Conservation (phyloP, 1,140 invertebrate species). For the Portunus trituberculatus region DNA sequence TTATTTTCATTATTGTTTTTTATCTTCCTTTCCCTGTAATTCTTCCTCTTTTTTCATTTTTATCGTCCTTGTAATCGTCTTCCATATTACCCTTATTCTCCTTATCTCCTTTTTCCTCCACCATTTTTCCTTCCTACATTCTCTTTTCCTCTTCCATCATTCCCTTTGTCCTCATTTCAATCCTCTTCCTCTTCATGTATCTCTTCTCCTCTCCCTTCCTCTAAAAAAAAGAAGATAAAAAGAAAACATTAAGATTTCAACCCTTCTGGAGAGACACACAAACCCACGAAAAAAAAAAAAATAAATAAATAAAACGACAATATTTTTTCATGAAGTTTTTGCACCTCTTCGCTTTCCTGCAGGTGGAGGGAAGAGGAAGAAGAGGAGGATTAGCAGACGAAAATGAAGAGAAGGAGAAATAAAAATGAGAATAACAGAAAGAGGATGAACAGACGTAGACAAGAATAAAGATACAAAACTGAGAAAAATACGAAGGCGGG, state of each 20-base stretch:
- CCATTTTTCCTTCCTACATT: neutral
- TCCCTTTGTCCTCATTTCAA: neutral
- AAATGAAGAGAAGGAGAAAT: neutral
- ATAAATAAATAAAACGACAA: too few relatives aligned
- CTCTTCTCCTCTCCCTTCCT: neutral
- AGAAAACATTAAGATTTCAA: neutral
- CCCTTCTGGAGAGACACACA: neutral
- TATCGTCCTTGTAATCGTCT: neutral
- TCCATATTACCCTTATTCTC: neutral
- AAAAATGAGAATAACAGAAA: too few relatives aligned
- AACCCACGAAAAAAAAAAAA: neutral
- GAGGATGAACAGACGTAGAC: neutral
- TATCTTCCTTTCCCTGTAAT: too few relatives aligned
- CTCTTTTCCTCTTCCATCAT: neutral
- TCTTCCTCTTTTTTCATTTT: neutral
- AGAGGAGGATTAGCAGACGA: neutral
- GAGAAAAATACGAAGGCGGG: neutral
- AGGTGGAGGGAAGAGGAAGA: neutral
- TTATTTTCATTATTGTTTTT: neutral
- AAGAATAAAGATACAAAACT: neutral
- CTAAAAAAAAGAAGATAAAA: neutral
- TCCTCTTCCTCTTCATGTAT: neutral
- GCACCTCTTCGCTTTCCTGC: neutral
- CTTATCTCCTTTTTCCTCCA: neutral
- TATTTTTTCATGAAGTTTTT: neutral